Evolutionary conservation across 2,797 vertebrate genomes (phyloP).

Genomic region (Phalloptychus januarius): DNA sequence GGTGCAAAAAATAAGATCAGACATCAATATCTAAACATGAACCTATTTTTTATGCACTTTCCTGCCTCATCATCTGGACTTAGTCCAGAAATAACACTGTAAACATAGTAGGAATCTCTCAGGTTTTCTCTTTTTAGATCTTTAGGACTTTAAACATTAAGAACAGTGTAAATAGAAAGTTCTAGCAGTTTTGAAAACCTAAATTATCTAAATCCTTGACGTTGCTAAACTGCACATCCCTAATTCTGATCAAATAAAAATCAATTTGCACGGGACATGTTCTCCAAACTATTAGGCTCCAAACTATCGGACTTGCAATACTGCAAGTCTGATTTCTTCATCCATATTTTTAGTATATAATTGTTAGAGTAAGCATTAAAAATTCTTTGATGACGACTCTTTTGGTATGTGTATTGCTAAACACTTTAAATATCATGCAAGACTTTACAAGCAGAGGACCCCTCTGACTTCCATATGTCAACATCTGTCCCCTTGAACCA

Average conservation of each 20-base stretch:
- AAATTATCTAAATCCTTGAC: not conserved
- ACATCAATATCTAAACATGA: not conserved
- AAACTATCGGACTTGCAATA: not conserved
- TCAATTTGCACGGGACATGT: not conserved
- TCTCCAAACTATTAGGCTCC: not conserved
- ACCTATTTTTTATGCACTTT: not conserved
- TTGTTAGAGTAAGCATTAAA: not conserved
- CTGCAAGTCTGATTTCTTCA: not conserved
- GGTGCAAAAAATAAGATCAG: not conserved
- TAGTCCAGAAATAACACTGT: not conserved
- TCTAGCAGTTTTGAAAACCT: not conserved
- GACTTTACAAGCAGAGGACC: slow-evolving; percentile 1
- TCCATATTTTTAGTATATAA: not conserved
- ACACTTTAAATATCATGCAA: not conserved
- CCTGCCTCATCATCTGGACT: not conserved
- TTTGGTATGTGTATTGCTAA: not conserved
- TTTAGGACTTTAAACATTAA: not conserved
- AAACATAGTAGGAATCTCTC: not conserved
- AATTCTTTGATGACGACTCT: not conserved
- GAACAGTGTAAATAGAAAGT: not conserved
- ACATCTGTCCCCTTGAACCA: slow-evolving; percentile 38
- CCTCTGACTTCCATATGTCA: slow-evolving; percentile 1
- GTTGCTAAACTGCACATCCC: not conserved
- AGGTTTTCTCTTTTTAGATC: not conserved
- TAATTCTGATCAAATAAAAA: not conserved